A percentile compares a stretch with the other conserved stretches of the same genome.
These are phyloP conservation scores for Spatula clypeata DNA, from an alignment of 2,797 vertebrate species.

Conservation along the genomic window DNA sequence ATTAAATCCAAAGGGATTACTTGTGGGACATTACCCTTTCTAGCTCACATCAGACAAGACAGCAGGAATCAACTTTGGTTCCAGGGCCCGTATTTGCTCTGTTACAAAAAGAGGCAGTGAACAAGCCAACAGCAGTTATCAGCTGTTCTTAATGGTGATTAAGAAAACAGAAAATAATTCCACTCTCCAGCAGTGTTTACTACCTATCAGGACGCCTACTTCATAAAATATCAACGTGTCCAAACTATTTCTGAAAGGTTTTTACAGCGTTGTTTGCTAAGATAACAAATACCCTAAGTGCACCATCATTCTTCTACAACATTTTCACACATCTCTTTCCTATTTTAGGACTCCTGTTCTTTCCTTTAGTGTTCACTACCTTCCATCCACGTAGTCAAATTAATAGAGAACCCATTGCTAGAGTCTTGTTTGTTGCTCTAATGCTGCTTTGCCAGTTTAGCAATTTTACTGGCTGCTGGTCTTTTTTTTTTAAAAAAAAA, in stretches of 20 bases:
- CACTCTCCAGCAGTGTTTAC: background rate
- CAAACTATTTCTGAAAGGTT: background rate
- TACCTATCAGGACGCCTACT: background rate
- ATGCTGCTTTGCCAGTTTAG: background rate
- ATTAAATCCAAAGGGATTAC: conserved; percentile 1
- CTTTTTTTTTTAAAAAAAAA: no score
- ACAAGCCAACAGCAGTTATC: background rate
- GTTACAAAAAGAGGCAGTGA: background rate
- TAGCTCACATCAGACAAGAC: background rate
- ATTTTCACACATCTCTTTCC: background rate
- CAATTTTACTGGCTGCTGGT: background rate
- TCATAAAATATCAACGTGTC: background rate
- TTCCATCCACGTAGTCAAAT: background rate
- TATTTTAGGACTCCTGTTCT: background rate
- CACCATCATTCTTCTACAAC: background rate
- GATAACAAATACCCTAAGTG: background rate
- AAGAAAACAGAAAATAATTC: background rate
- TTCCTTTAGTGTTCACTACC: background rate
- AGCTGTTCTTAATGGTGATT: background rate
- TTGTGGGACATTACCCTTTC: background rate
- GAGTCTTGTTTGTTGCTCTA: background rate
- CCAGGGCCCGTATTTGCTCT: background rate
- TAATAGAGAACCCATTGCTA: background rate
- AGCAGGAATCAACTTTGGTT: background rate
- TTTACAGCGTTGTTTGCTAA: background rate